phyloP scores from a whole-genome alignment of 2,797 vertebrate genomes.

The Arctocebus calabarensis region DNA sequence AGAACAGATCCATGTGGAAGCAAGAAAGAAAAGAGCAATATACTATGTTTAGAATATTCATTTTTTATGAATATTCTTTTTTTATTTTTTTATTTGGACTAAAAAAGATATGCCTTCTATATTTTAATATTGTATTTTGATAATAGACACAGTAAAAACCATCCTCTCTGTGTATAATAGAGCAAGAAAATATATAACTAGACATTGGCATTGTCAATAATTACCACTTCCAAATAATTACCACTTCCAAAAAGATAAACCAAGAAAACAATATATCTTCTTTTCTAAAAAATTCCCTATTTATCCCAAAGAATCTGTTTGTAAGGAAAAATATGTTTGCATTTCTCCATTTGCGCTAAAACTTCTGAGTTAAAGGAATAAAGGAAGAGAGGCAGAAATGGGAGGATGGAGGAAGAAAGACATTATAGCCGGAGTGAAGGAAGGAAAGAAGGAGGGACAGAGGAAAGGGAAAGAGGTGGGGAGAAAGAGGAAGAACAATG shows the following conservation, averaged over 20 bases:
- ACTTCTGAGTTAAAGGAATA: background rate
- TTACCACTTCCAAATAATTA: background rate
- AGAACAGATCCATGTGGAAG: background rate
- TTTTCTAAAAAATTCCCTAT: background rate
- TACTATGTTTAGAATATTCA: background rate
- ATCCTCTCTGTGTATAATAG: background rate
- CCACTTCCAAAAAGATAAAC: background rate
- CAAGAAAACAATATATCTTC: background rate
- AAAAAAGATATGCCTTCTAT: background rate
- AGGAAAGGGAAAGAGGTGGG: no score
- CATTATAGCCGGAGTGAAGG: background rate
- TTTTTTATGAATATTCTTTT: no score
- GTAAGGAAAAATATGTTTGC: background rate
- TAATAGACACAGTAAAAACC: background rate
- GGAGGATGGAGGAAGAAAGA: background rate
- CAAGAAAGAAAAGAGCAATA: rapidly evolving
- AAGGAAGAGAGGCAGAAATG: rapidly evolving
- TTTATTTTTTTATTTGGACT: background rate
- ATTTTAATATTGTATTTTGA: background rate
- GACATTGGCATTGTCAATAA: background rate
- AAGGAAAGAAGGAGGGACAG: background rate
- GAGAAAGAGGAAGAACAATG: background rate
- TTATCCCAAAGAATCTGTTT: background rate
- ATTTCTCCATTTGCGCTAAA: background rate
- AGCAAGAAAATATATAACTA: background rate